Evolutionary conservation across 2,888 invertebrate genomes (phyloP).

Genomic region (Rapana venosa): DNA sequence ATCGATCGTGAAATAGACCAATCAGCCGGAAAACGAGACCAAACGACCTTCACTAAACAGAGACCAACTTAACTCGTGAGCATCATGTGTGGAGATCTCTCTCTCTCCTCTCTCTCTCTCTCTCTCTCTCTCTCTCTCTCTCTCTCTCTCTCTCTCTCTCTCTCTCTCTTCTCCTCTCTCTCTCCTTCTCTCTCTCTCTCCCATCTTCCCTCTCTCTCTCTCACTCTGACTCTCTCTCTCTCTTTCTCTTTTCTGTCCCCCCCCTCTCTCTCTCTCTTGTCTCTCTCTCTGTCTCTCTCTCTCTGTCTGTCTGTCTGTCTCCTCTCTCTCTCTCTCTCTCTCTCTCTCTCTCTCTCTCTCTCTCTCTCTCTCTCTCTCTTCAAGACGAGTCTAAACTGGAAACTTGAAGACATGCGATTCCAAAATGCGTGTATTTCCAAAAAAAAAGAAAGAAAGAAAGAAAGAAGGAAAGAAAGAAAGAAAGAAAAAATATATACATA

Average conservation of each 20-base stretch:
- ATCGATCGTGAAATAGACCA: no score
- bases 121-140: constrained; percentile 18
- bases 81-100: neutral
- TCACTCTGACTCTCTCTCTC: neutral
- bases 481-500: neutral
- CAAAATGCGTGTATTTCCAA: neutral
- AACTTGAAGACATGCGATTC: neutral
- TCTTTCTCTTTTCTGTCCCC: neutral
- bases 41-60: no score
- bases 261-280: neutral
- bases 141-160: constrained; percentile 1
- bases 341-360: neutral
- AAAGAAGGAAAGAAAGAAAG: neutral
- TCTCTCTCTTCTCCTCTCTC: neutral
- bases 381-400: neutral
- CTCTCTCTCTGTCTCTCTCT: constrained; percentile 1
- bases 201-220: neutral
- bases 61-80: no score
- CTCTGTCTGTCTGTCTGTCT: neutral
- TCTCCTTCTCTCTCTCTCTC: neutral
- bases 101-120: constrained; percentile 2
- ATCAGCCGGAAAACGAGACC: no score
- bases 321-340: neutral
- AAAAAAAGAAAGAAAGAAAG: neutral
- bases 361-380: neutral